Percentiles rank a stretch among this genome's conserved stretches.
Conservation (phyloP, 2,888 invertebrate genomes). For the Drosophila mimetica region DNA sequence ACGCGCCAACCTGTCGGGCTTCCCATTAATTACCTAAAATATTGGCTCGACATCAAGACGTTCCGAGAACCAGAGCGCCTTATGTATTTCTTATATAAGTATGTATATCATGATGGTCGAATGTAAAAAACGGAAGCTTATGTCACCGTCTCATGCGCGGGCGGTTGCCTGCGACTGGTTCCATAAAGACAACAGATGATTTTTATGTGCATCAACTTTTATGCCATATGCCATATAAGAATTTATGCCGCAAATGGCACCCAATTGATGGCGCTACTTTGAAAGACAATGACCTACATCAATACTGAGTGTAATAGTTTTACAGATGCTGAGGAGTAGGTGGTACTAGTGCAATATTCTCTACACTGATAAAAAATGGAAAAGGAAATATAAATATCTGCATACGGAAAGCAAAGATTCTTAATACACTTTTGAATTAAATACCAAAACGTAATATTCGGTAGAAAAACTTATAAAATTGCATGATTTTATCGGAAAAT, state of each 20-base stretch:
- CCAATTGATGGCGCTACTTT: conserved; percentile 48
- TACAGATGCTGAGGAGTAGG: not conserved
- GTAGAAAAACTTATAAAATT: too few relatives aligned
- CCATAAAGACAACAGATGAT: conserved; percentile 59
- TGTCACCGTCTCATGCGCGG: conserved; percentile 59
- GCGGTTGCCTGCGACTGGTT: conserved; percentile 49
- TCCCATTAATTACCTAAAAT: conserved; percentile 60
- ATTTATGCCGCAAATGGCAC: conserved; percentile 52
- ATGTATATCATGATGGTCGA: conserved; percentile 3
- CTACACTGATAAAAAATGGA: too few relatives aligned
- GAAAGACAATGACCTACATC: conserved; percentile 65
- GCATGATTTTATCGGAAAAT: too few relatives aligned
- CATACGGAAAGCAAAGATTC: too few relatives aligned
- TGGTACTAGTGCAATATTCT: too few relatives aligned
- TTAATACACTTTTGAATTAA: too few relatives aligned
- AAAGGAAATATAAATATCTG: too few relatives aligned
- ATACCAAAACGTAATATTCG: too few relatives aligned
- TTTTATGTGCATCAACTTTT: conserved; percentile 32
- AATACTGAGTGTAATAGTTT: conserved; percentile 49
- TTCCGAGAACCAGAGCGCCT: not conserved
- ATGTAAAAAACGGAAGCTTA: conserved; percentile 55
- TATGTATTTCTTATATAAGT: not conserved
- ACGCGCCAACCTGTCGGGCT: conserved; percentile 63
- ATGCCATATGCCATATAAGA: conserved; percentile 48
- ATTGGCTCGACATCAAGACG: conserved; percentile 5